Evolutionary conservation across 2,797 vertebrate genomes (phyloP).

Genomic region (Poecilia picta): DNA sequence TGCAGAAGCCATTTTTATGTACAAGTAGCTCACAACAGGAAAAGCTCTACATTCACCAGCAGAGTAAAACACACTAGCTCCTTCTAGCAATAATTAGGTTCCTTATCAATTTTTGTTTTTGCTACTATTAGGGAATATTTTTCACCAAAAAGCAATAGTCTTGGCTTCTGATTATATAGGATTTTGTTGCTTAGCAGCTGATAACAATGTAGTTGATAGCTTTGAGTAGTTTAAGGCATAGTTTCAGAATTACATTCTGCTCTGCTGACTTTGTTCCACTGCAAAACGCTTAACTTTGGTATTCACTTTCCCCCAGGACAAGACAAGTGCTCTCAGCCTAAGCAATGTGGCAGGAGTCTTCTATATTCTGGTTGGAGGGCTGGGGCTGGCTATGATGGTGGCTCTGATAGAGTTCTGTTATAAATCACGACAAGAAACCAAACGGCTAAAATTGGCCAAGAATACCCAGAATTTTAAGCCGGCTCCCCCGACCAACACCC

Average conservation of each 20-base stretch:
- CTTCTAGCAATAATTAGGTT: slow-evolving; percentile 57
- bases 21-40: slow-evolving; percentile 42
- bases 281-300: slow-evolving; percentile 83
- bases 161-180: slow-evolving; percentile 48
- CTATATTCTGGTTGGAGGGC: slow-evolving; percentile 99
- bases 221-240: slow-evolving; percentile 37
- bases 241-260: slow-evolving; percentile 56
- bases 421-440: slow-evolving; percentile 99
- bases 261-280: slow-evolving; percentile 67
- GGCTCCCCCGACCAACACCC: slow-evolving; percentile 94
- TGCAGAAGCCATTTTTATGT: slow-evolving; percentile 74
- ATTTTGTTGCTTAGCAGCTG: slow-evolving; percentile 54
- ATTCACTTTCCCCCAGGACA: slow-evolving; percentile 95
- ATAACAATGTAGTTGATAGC: slow-evolving; percentile 47
- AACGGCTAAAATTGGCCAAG: slow-evolving; percentile 99
- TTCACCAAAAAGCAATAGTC: slow-evolving; percentile 37
- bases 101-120: slow-evolving; percentile 45
- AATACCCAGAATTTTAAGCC: slow-evolving; percentile 99
- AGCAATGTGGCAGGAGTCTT: slow-evolving; percentile 99
- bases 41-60: slow-evolving; percentile 79
- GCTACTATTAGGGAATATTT: slow-evolving; percentile 55
- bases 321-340: slow-evolving; percentile 99
- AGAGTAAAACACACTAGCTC: slow-evolving; percentile 52
- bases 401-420: slow-evolving; percentile 99
- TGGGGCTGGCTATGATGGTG: slow-evolving; percentile 99